Conservation (phyloP, 2,797 vertebrate genomes). For the Leucoraja ocellata region DNA sequence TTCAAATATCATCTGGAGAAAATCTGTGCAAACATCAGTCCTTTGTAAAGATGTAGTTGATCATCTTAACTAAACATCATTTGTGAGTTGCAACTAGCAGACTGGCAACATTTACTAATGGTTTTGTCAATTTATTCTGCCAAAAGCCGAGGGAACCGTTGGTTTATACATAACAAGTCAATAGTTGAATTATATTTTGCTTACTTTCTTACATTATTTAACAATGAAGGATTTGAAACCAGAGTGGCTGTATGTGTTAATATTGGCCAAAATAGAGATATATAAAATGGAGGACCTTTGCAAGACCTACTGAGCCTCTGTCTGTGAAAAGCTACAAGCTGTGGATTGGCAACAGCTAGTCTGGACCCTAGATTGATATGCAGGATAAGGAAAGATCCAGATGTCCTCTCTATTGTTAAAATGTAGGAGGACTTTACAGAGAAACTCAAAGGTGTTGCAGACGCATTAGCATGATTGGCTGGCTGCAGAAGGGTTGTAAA, state of each 20-base stretch:
- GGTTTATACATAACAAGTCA: slow-evolving; percentile 15
- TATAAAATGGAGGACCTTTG: too few species aligned
- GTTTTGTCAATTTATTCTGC: not conserved
- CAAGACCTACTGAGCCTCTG: too few species aligned
- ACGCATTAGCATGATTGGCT: too few species aligned
- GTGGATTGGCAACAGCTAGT: too few species aligned
- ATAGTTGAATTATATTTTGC: not conserved
- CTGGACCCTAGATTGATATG: too few species aligned
- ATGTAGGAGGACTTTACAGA: too few species aligned
- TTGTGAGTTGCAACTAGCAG: not conserved
- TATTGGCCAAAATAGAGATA: too few species aligned
- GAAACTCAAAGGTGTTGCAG: too few species aligned
- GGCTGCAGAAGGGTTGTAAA: too few species aligned
- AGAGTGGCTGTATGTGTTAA: not conserved
- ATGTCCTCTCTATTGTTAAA: too few species aligned
- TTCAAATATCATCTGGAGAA: slow-evolving; percentile 5
- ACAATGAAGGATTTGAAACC: not conserved
- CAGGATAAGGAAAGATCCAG: too few species aligned
- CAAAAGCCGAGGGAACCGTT: not conserved
- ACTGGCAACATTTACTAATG: not conserved
- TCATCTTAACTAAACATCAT: not conserved
- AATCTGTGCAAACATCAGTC: not conserved
- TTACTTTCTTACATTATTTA: slow-evolving; percentile 16
- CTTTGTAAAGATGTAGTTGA: not conserved
- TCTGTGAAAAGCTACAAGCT: too few species aligned